Conservation (phyloP, 1,140 invertebrate species). For the Parapsyche elsis region DNA sequence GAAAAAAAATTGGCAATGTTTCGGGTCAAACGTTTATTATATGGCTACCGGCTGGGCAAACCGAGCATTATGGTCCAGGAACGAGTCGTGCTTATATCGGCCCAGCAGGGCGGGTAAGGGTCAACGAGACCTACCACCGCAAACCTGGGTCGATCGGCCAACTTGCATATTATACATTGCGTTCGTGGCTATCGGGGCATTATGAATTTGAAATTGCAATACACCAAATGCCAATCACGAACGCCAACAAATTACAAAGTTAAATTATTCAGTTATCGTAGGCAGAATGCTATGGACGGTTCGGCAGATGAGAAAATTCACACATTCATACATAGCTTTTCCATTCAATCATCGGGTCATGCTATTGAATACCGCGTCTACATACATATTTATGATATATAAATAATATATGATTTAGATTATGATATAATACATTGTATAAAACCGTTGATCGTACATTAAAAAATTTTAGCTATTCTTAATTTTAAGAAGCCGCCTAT, state of each 20-base stretch:
- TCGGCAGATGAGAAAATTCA: neutral
- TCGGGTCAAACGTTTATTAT: constrained; percentile 36
- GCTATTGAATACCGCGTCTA: no score
- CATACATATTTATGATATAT: neutral
- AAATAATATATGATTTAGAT: neutral
- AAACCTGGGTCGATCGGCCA: neutral
- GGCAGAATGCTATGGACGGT: neutral
- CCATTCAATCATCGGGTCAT: no score
- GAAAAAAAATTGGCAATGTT: neutral
- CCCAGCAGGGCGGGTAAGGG: constrained; percentile 15
- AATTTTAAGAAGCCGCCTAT: no score
- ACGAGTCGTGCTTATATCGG: constrained; percentile 37
- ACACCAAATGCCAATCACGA: constrained; percentile 38
- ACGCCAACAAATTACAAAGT: constrained; percentile 32
- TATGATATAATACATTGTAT: neutral
- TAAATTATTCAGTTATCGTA: neutral
- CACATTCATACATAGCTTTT: neutral
- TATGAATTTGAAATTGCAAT: constrained; percentile 40
- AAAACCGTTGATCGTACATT: no score
- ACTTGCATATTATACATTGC: neutral
- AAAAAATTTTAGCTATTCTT: no score
- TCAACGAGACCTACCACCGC: constrained; percentile 31
- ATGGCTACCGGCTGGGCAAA: constrained; percentile 1
- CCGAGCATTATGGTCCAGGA: constrained; percentile 10
- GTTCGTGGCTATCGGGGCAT: neutral